phyloP scores from a whole-genome alignment of 2,113 vertebrate species.

The Carettochelys insculpta region DNA sequence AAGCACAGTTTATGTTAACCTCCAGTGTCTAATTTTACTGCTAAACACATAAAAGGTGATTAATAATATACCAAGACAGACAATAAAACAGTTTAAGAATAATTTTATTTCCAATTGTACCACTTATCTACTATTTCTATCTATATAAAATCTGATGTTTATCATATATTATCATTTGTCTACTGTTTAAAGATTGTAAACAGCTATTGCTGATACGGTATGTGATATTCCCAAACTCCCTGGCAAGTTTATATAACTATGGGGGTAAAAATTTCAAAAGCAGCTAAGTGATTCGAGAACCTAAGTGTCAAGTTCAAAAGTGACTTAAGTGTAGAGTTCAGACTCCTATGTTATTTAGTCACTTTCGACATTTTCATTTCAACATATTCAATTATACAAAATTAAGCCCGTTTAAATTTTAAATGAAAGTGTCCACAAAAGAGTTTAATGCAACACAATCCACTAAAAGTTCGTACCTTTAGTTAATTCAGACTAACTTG shows the following conservation, averaged over 20 bases:
- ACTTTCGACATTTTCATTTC: neutral
- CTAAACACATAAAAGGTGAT: neutral
- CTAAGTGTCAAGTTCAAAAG: neutral
- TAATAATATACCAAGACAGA: neutral
- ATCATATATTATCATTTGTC: slow-evolving; percentile 50
- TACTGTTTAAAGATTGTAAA: slow-evolving; percentile 38
- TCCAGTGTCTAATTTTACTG: neutral
- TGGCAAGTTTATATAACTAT: slow-evolving; percentile 25
- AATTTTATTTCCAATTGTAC: neutral
- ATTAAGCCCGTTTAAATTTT: neutral
- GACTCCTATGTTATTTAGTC: neutral
- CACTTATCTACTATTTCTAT: neutral
- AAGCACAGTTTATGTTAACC: neutral
- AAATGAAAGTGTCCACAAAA: neutral
- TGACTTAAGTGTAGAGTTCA: neutral
- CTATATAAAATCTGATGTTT: neutral
- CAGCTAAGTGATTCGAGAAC: neutral
- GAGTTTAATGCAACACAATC: neutral
- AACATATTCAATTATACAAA: neutral
- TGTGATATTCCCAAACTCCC: slow-evolving; percentile 34
- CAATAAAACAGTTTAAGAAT: neutral
- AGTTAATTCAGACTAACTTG: slow-evolving; percentile 66
- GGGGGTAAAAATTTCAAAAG: neutral
- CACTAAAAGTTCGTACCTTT: neutral
- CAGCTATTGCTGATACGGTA: slow-evolving; percentile 54